Base-by-base conservation (phyloP, 2,797 vertebrate genomes). In the Malacoraja senta region DNA sequence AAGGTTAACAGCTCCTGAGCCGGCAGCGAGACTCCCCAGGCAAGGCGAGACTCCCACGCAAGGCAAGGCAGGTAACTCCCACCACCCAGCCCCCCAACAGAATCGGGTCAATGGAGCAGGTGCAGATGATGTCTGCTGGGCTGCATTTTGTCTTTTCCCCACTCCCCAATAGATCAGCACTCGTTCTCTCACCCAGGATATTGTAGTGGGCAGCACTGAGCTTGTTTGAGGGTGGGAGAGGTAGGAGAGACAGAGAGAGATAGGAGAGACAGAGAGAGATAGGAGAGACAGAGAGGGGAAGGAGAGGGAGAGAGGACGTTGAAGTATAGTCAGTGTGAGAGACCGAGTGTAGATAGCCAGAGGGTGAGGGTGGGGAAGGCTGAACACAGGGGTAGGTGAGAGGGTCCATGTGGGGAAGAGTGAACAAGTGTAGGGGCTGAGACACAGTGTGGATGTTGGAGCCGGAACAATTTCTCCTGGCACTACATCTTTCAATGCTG, bases 131-230 rank as follows among this genome's bases (percentile, higher is more conserved):
- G 29, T 63, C 83, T 86, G 7, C 58, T 86, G 29, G 29, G 15
- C 13, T 63, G 83, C 29, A 29, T n/a, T 63, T n/a, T 83, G 44
- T 53, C 8, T 83, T 32, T 61, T 15, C 58, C 83, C 8, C 24
- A 3, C 1, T 1, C 35, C 38, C 83, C 63, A 86, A 32, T 86
- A 61, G 21, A 74, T 74, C 71, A 74, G 21, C 19, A 21, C 1
- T 74, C 29, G 44, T 15, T 84, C 24, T 61, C 4, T 84, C 81
- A 84, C 9, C 29, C 24, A 61, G 81, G 3, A 12, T 15, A 80
- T 84, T 58, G 10, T 61, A 84, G 81, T 61, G 53, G 81, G 44
- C 80, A 83, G 38, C 80, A 83, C 44, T 58, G 80, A 83, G 80
- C 17, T 6, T 79, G n/a, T 35, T 26, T 21, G 19, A 6, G 24